Evolutionary conservation across 1,140 invertebrate genomes (phyloP), one percentile per base, ranked within the genome.

Genomic region (Periplaneta americana): DNA sequence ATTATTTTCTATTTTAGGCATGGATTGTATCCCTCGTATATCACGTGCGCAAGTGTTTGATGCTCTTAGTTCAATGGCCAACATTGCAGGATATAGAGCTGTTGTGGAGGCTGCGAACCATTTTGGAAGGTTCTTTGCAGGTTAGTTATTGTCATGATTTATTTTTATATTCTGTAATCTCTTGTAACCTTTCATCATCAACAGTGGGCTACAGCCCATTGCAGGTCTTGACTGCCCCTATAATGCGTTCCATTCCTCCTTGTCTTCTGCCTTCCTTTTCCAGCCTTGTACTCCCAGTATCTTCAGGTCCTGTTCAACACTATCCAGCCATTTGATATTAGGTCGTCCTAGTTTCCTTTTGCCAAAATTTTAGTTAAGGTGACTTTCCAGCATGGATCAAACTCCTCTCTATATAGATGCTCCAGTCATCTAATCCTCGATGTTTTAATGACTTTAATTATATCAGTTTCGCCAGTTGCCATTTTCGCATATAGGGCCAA

Each of bases 41-140:
- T 94, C 93, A 76, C 89, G 95, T 83, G 96, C 96, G 74, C 96
- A 97, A 89, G 94, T 96, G 8, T 97, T 97, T 89, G 96, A 98
- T 88, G 96, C 95, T 8, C 90, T 98, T 1, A 96, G 95, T 86
- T 97, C 96, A 4, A 98, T 98, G 96, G 96, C 96, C 0, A 98
- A 98, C 86, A 95, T 98, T 84, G 93, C 96, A 80, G 96, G 96
- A 13, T 98, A 98, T 86, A 92, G 96, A 84, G 96, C 96, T 10
- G 96, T 98, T 28, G 91, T 98, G 32, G 96, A 97, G 89, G 96
- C 96, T 28, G 95, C 96, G 10, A 96, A 96, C 85, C 91, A 97
- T 86, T 98, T 97, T 88, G 95, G 96, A 34, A 89, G 96, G 83
- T 98, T 98, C 88, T 97, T 98, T 87, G 94, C 95, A 78, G 96